phyloP scores from a whole-genome alignment of 2,113 vertebrate species.

The Limnothrissa miodon region DNA sequence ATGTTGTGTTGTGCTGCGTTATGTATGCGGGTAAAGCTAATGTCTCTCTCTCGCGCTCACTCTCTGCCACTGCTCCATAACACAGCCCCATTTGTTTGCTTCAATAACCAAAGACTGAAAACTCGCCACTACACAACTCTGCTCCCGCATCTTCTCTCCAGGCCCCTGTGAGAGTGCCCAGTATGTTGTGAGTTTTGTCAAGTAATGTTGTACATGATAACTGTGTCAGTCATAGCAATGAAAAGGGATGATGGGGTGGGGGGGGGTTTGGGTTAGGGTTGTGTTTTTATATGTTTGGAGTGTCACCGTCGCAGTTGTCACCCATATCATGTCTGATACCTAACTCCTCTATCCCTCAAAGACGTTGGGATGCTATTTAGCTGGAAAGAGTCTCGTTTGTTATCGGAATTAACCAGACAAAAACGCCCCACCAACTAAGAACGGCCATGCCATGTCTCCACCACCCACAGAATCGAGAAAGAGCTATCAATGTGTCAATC shows the following conservation, averaged over 20 bases:
- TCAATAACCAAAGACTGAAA: constrained; percentile 5
- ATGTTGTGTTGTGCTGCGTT: background rate
- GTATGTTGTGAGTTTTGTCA: background rate
- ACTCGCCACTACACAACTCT: background rate
- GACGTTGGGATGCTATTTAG: too few species aligned
- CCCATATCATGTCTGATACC: background rate
- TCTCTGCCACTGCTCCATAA: background rate
- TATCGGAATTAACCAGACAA: too few species aligned
- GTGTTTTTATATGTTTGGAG: background rate
- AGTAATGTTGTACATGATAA: background rate
- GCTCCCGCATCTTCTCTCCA: background rate
- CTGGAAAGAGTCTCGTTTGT: too few species aligned
- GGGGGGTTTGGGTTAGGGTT: background rate
- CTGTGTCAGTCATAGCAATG: background rate
- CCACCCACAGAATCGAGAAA: constrained; percentile 52
- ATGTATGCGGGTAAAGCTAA: background rate
- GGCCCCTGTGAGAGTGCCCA: background rate
- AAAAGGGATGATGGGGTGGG: background rate
- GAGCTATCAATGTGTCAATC: constrained; percentile 49
- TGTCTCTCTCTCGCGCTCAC: too few species aligned
- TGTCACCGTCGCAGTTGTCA: background rate
- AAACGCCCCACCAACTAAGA: too few species aligned
- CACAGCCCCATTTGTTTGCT: background rate
- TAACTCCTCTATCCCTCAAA: too few species aligned
- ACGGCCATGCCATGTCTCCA: background rate